Base-by-base conservation (phyloP, 1,140 invertebrate genomes). In the Reticulitermes speratus region DNA sequence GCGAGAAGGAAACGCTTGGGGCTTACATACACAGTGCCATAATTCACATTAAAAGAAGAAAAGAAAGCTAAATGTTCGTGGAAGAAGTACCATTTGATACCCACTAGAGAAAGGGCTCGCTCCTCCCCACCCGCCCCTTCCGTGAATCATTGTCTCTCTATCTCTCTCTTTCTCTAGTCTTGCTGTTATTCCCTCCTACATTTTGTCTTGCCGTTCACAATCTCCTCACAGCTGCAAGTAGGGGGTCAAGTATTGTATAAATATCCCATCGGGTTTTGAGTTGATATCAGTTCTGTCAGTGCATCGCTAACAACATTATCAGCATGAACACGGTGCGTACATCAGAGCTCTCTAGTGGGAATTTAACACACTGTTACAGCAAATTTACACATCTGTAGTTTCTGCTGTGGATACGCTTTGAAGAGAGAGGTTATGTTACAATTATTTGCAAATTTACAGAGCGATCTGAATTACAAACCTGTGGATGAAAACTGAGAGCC, bases 31-130 rank as follows among this genome's bases (percentile, higher is more conserved):
- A 16, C 38, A 38, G 38, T 38, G 5, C n/a, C 65, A 75, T 30
- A 75, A 25, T 30, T 75, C 25, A 75, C 65, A 30, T 8, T 75
- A 30, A 75, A 75, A 75, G n/a, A 75, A 75, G 25, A 75, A 75
- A 75, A 75, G 65, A 75, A 75, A 75, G 65, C n/a, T 75, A 75
- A 75, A 75, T n/a, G 65, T 25, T 75, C 65, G 65, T 75, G 65
- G 8, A 75, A 30, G 65, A 75, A 0, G 2, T 75, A 75, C 65
- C 25, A 75, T 75, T 75, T 75, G n/a, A 75, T 75, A 30, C 65
- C 65, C 65, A 75, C n/a, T 25, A 75, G 65, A 75, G 65, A 75
- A 75, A 75, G 65, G 65, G 65, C 65, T 75, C 25, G 55, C 21
- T 38, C 5, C 38, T 38, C 38, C 38, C 38, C 19, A 55, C 52